These are phyloP conservation scores for Oscheius myriophilus DNA, from an alignment of 2,888 invertebrate genomes.

Conservation along the genomic window DNA sequence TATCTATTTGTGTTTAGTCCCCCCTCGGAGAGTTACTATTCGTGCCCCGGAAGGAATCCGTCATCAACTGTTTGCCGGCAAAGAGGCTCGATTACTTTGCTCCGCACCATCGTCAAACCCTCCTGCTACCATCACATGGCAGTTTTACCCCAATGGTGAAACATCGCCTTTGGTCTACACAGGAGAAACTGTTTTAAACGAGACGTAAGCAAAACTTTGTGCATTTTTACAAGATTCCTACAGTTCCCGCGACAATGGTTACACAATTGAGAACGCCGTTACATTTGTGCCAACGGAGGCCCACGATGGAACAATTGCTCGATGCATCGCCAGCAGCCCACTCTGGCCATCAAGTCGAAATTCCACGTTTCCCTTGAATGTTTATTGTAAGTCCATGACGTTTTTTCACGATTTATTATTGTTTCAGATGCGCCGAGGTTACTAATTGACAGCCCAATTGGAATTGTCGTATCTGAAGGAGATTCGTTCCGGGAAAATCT, in stretches of 20 bases:
- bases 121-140: conserved; percentile 59
- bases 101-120: conserved; percentile 65
- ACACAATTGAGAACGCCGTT: conserved; percentile 53
- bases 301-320: conserved; percentile 60
- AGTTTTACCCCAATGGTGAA: conserved; percentile 47
- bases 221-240: conserved; percentile 8
- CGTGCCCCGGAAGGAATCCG: conserved; percentile 49
- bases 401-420: neutral
- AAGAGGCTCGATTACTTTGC: conserved; percentile 57
- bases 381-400: conserved; percentile 56
- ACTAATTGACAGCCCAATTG: conserved; percentile 60
- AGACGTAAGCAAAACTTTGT: conserved; percentile 41
- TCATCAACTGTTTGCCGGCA: conserved; percentile 58
- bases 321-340: conserved; percentile 66
- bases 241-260: conserved; percentile 49
- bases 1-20: conserved; percentile 38
- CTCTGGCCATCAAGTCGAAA: conserved; percentile 60
- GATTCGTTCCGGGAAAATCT: conserved; percentile 68
- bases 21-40: conserved; percentile 59
- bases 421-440: conserved; percentile 64
- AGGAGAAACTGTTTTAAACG: conserved; percentile 55
- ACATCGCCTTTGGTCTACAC: conserved; percentile 38
- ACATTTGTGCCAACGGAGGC: conserved; percentile 63
- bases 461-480: conserved; percentile 65
- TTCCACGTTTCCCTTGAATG: conserved; percentile 57